A percentile compares a stretch with the other conserved stretches of the same genome.
These are phyloP conservation scores for Lontra canadensis DNA, from an alignment of 2,113 vertebrate species.

Conservation along the genomic window DNA sequence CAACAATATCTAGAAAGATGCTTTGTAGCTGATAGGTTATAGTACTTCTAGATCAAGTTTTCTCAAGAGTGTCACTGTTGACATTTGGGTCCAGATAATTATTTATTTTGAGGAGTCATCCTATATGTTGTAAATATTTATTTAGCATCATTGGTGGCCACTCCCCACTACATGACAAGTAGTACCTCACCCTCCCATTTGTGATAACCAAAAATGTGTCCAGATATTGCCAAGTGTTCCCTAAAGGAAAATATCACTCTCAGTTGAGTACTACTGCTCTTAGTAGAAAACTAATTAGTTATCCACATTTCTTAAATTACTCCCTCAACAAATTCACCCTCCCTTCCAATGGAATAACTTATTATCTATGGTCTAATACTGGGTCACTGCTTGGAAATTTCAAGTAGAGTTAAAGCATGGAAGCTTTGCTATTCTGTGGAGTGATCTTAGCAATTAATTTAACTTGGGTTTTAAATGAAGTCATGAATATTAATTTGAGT, in stretches of 20 bases:
- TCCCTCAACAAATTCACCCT: neutral
- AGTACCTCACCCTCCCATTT: neutral
- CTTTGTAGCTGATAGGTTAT: neutral
- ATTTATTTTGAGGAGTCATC: neutral
- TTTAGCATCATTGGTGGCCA: neutral
- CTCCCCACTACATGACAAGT: neutral
- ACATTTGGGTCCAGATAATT: neutral
- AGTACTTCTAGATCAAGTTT: neutral
- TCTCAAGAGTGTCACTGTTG: neutral
- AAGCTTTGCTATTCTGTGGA: neutral
- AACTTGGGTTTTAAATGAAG: conserved; percentile 20
- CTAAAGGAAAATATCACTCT: neutral
- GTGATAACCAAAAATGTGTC: neutral
- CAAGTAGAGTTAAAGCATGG: conserved; percentile 13
- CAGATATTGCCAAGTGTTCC: neutral
- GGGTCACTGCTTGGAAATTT: neutral
- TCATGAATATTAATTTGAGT: conserved; percentile 30
- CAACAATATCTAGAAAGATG: neutral
- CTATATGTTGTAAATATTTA: neutral
- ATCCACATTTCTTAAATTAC: neutral
- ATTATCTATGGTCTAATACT: neutral
- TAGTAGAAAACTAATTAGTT: neutral
- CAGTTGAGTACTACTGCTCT: neutral
- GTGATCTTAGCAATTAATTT: conserved; percentile 28
- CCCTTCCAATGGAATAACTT: neutral